phyloP scores from a whole-genome alignment of 2,113 vertebrate species.

The Orientallactaga bullata region DNA sequence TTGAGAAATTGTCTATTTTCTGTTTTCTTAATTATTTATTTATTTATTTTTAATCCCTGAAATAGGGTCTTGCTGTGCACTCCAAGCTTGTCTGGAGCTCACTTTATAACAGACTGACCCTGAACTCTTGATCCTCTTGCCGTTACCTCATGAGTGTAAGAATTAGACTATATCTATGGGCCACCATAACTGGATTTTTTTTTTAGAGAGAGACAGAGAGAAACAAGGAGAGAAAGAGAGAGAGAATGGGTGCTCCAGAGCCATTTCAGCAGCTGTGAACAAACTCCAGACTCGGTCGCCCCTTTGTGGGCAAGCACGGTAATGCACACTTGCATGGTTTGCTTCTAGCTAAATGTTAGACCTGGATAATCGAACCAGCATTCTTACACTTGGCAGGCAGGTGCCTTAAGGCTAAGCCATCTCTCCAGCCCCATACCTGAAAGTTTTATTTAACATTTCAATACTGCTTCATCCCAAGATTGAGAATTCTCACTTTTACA shows the following conservation, averaged over 20 bases:
- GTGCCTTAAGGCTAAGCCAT: no score
- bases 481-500: not conserved
- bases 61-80: not conserved
- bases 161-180: not conserved
- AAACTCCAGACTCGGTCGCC: no score
- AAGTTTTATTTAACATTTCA: not conserved
- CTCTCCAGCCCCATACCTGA: no score
- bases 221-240: no score
- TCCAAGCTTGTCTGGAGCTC: not conserved
- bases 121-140: not conserved
- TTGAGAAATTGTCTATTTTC: not conserved
- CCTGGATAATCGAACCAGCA: no score
- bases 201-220: no score
- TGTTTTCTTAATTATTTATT: not conserved
- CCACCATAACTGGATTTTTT: not conserved
- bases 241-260: no score
- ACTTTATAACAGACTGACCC: not conserved
- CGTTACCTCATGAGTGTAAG: not conserved
- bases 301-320: no score
- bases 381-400: no score
- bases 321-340: no score
- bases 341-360: no score
- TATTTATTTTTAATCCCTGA: not conserved
- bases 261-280: no score
- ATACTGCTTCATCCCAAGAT: not conserved